Evolutionary conservation across 2,797 vertebrate genomes (phyloP), one percentile per base, ranked within the genome.

Genomic region (Choloepus didactylus): DNA sequence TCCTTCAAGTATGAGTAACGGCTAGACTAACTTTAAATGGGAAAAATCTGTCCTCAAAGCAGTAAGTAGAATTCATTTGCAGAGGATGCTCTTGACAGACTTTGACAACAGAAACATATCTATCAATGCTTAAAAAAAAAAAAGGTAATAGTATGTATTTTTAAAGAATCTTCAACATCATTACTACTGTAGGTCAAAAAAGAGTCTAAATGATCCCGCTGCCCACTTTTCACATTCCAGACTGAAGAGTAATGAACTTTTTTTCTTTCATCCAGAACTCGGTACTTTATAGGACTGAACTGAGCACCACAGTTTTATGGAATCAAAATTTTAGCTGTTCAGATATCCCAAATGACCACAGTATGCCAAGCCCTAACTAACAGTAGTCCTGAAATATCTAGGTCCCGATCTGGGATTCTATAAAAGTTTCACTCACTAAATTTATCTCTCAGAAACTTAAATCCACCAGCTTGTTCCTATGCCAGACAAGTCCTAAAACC

Each of bases 151-250:
- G 21, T 5, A 2, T 49, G 46, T 31, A 35, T 67, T 87, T 41
- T 15, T 60, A 46, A 91, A 6, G 9, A 92, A 80, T 59, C 29
- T 44, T 95, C 59, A 31, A 54, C 35, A 51, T 83, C 75, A 25
- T 91, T 86, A 91, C 21, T 31, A 73, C 15, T 23, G 15, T 29
- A 89, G n/a, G 35, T 38, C 66, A 87, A 79, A 82, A 80, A 46
- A 56, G 10, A 86, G 31, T 64, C 69, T 54, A 90, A 90, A 92
- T 54, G 51, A 72, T 56, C 46, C 51, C 56, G 82, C 31, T 87
- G 80, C 59, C 54, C 11, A 23, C 35, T 67, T 89, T 56, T 29
- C 35, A 93, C 88, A 75, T 70, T 95, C 60, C 77, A 96, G 38
- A 64, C 41, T 64, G 38, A 79, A 67, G 60, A 76, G n/a, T 38